A percentile compares a stretch with the other conserved stretches of the same genome.
Conservation (phyloP, 30 jellyfish, hydroid and myxozoan genomes). For the Pelagia noctiluca region DNA sequence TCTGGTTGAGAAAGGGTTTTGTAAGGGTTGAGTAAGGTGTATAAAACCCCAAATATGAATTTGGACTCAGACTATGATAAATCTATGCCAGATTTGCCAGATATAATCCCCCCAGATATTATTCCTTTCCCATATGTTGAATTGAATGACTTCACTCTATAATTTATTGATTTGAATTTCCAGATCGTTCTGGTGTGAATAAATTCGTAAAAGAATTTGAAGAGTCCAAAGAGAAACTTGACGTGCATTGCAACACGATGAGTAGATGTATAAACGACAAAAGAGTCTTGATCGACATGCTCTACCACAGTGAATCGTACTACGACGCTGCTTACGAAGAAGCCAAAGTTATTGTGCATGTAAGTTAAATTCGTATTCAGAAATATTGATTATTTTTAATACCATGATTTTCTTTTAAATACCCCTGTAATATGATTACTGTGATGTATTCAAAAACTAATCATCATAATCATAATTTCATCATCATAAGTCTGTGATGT, state of each 20-base stretch:
- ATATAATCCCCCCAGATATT: not conserved
- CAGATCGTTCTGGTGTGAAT: slow-evolving; percentile 95
- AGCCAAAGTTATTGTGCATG: slow-evolving; percentile 94
- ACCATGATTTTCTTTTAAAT: not conserved
- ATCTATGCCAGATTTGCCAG: no score
- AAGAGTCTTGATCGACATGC: slow-evolving; percentile 55
- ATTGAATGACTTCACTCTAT: not conserved
- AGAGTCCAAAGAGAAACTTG: slow-evolving; percentile 90
- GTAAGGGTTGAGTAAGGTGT: no score
- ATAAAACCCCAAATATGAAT: no score
- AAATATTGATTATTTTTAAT: not conserved
- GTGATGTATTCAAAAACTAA: no score
- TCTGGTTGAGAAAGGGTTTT: no score
- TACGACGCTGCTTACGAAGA: slow-evolving; percentile 92
- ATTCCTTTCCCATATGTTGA: not conserved
- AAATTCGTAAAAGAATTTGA: slow-evolving; percentile 88
- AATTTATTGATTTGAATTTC: not conserved
- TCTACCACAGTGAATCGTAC: slow-evolving; percentile 84
- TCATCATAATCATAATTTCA: no score
- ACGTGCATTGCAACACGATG: slow-evolving; percentile 72
- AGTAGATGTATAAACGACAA: slow-evolving; percentile 80
- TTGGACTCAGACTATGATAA: no score
- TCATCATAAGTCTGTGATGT: no score
- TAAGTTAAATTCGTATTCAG: slow-evolving; percentile 21
- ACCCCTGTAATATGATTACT: not conserved